Percentiles rank a stretch among this genome's conserved stretches.
phyloP scores from a whole-genome alignment of 2,888 invertebrate genomes.

The Crioceris asparagi region DNA sequence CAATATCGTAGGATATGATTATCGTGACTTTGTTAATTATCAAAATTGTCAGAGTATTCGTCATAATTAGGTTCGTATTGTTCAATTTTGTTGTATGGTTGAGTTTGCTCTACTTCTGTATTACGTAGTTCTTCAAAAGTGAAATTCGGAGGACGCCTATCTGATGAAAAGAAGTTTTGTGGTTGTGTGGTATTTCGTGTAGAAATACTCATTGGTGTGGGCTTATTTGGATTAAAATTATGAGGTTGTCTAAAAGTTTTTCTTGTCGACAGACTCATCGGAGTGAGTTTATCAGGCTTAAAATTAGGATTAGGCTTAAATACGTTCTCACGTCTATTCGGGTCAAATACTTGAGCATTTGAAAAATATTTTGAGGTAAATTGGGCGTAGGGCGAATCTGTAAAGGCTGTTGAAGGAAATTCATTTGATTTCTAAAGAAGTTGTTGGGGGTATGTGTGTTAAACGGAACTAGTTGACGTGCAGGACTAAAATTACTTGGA shows the following conservation, averaged over 20 bases:
- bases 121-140: background rate
- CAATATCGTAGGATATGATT: background rate
- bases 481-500: too few relatives aligned
- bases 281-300: too few relatives aligned
- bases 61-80: background rate
- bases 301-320: background rate
- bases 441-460: too few relatives aligned
- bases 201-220: slow-evolving; percentile 4
- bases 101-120: background rate
- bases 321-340: background rate
- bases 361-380: background rate
- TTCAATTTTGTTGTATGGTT: too few relatives aligned
- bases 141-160: background rate
- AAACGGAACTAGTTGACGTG: too few relatives aligned
- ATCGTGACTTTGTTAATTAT: background rate
- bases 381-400: background rate
- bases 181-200: slow-evolving; percentile 1
- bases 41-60: background rate
- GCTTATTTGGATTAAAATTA: too few relatives aligned
- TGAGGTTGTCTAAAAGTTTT: too few relatives aligned
- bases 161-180: background rate
- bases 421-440: too few relatives aligned
- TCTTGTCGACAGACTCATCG: too few relatives aligned
- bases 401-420: background rate
- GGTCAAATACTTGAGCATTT: too few relatives aligned